These are phyloP conservation scores for Oryctes rhinoceros DNA, from an alignment of 1,140 invertebrate genomes.

Conservation along the genomic window DNA sequence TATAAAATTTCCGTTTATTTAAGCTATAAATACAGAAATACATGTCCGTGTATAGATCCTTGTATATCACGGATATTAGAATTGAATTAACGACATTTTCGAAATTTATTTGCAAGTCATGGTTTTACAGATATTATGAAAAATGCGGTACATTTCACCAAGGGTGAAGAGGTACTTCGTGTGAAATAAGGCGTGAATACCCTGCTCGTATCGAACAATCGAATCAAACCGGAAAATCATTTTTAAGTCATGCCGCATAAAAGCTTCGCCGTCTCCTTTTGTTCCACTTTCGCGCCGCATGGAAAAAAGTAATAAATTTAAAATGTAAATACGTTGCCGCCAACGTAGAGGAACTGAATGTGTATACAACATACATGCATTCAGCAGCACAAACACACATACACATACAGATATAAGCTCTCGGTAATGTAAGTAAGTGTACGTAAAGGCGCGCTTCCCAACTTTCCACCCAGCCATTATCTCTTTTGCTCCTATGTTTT, in stretches of 20 bases:
- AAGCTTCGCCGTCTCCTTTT: background rate
- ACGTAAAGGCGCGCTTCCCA: background rate
- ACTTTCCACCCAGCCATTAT: slow-evolving; percentile 3
- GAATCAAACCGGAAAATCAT: slow-evolving; percentile 6
- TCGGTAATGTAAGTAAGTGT: slow-evolving; percentile 14
- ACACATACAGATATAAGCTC: background rate
- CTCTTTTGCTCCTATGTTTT: background rate
- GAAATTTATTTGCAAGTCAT: background rate
- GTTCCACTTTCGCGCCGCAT: slow-evolving; percentile 7
- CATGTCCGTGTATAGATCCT: background rate
- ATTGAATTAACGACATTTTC: background rate
- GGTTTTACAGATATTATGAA: slow-evolving; percentile 1
- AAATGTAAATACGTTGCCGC: background rate
- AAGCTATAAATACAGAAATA: background rate
- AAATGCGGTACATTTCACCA: background rate
- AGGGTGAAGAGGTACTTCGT: background rate
- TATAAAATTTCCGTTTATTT: background rate
- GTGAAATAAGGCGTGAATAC: slow-evolving; percentile 18
- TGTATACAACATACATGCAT: background rate
- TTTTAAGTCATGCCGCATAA: slow-evolving; percentile 19
- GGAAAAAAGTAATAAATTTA: slow-evolving; percentile 15
- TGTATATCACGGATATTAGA: background rate
- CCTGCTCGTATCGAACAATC: slow-evolving; percentile 8
- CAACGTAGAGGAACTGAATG: background rate
- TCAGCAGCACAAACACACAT: background rate